Conservation (phyloP, 1,140 invertebrate species). For the Dreissena rostriformis region DNA sequence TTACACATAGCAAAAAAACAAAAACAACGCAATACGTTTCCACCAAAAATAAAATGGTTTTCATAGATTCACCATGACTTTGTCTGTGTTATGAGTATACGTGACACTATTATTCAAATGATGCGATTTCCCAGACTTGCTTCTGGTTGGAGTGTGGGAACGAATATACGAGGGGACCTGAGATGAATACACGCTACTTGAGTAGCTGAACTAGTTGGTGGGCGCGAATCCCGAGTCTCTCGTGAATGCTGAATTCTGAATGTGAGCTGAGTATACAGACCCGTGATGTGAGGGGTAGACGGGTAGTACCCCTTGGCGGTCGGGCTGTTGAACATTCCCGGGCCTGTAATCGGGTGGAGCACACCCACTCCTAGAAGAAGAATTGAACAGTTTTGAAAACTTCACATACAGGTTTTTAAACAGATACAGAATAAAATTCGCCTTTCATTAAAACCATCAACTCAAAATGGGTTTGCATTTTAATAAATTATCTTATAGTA, state of each 20-base stretch:
- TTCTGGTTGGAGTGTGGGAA: slow-evolving; percentile 74
- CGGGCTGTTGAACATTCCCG: slow-evolving; percentile 55
- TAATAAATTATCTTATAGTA: not conserved
- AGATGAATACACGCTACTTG: slow-evolving; percentile 53
- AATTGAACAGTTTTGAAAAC: not conserved
- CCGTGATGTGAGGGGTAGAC: slow-evolving; percentile 65
- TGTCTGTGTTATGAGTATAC: slow-evolving; percentile 73
- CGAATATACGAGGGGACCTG: slow-evolving; percentile 66
- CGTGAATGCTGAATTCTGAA: slow-evolving; percentile 52
- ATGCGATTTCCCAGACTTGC: slow-evolving; percentile 76
- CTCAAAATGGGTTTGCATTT: not conserved
- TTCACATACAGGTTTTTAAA: not conserved
- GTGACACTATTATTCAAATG: slow-evolving; percentile 73
- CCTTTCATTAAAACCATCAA: not conserved
- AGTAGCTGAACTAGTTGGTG: slow-evolving; percentile 51
- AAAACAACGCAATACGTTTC: not conserved
- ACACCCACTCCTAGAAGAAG: slow-evolving; percentile 54
- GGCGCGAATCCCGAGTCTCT: slow-evolving; percentile 48
- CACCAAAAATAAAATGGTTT: not conserved
- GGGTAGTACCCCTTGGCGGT: slow-evolving; percentile 74
- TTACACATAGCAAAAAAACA: not conserved
- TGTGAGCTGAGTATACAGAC: slow-evolving; percentile 60
- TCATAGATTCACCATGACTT: slow-evolving; percentile 61
- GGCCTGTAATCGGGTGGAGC: slow-evolving; percentile 52
- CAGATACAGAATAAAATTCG: not conserved